Evolutionary conservation across 2,797 vertebrate genomes (phyloP).

Genomic region (Benthosema pterotum): DNA sequence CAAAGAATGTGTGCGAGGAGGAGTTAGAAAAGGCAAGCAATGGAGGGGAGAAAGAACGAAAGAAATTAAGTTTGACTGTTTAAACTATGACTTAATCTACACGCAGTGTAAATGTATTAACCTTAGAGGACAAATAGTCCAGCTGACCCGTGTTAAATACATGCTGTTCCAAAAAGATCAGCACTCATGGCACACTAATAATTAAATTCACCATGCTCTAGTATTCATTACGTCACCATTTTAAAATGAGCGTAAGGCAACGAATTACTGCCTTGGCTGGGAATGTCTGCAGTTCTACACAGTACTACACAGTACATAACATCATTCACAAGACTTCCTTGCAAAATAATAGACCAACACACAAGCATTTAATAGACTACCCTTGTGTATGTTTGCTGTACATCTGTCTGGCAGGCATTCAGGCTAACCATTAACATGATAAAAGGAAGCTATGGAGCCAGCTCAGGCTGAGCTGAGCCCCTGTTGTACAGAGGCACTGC

Average conservation of each 20-base stretch:
- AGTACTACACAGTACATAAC: not conserved
- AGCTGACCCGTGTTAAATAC: not conserved
- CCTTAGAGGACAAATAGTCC: not conserved
- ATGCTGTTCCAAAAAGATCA: not conserved
- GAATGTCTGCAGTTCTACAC: not conserved
- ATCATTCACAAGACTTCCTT: not conserved
- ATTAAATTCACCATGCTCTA: not conserved
- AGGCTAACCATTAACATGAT: constrained; percentile 51
- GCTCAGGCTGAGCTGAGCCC: constrained; percentile 20
- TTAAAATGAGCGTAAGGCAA: not conserved
- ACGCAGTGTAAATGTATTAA: not conserved
- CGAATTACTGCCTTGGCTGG: not conserved
- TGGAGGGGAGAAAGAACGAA: not conserved
- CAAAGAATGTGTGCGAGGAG: not conserved
- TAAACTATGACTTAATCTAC: not conserved
- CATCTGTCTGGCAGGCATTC: constrained; percentile 3
- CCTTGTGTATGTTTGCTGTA: constrained; percentile 7
- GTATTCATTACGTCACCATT: constrained; percentile 4
- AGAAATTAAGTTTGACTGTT: not conserved
- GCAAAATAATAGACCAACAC: not conserved
- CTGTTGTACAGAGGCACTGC: constrained; percentile 9
- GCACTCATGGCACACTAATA: not conserved
- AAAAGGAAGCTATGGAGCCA: constrained; percentile 39
- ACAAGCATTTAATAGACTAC: not conserved
- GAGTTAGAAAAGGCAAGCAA: not conserved